Percentiles rank a stretch among this genome's conserved stretches.
Conservation (phyloP, 1,140 invertebrate species). For the Penaeus japonicus region DNA sequence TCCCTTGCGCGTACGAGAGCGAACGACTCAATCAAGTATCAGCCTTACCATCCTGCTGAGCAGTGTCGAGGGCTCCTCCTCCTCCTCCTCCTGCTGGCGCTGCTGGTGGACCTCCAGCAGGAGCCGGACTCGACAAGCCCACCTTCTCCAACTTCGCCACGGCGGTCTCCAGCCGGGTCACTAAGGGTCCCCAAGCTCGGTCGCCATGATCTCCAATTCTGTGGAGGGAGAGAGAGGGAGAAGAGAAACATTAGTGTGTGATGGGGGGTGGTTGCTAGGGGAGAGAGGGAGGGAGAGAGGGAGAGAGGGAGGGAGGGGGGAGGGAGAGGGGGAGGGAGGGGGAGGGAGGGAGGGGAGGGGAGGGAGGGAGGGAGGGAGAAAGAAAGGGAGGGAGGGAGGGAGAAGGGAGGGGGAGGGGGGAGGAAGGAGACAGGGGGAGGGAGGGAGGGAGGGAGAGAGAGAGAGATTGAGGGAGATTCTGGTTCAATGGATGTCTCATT, state of each 20-base stretch:
- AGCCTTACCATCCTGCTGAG: no score
- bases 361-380: background rate
- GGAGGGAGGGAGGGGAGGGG: background rate
- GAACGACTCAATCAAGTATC: no score
- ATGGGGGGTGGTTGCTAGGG: background rate
- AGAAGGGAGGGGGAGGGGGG: background rate
- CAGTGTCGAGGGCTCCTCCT: no score
- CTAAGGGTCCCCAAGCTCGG: conserved; percentile 75
- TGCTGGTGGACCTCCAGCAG: conserved; percentile 73
- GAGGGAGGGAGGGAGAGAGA: background rate
- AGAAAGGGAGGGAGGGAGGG: background rate
- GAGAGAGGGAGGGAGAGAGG: background rate
- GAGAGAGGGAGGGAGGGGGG: background rate
- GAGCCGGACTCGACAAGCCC: background rate
- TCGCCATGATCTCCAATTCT: conserved; percentile 75
- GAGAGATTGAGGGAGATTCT: background rate
- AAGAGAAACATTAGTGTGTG: background rate
- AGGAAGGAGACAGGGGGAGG: background rate
- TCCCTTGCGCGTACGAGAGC: no score
- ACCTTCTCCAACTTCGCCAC: conserved; percentile 52
- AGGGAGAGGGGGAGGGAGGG: background rate
- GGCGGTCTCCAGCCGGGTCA: conserved; percentile 78
- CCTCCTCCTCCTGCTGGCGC: conserved; percentile 59
- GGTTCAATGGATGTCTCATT: no score
- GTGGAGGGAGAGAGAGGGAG: conserved; percentile 74